Base-by-base conservation (phyloP, 2,113 vertebrate species). In the Cercocebus atys region DNA sequence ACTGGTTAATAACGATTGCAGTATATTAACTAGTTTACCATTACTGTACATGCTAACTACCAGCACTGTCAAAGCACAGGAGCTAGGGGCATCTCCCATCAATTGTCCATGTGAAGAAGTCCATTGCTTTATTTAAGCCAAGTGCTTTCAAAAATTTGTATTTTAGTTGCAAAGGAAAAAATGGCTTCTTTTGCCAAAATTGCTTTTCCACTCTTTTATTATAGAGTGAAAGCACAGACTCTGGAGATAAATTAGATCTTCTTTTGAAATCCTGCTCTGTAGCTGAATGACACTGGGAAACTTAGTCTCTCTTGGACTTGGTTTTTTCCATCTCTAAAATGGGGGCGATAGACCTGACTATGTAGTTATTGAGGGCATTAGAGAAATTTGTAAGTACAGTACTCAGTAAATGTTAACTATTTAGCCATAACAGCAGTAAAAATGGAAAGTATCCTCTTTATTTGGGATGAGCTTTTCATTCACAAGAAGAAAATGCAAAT, bases 271-370 rank as follows among this genome's bases (percentile, higher is more conserved):
- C 25, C 57, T 94, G 27, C n/a, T 16, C 55, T 61, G 11, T 16
- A 66, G 78, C 17, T 38, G 22, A 90, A 85, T 70, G 47, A 90
- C 30, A 55, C 0, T 13, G 6, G 32, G 20, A 4, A 70, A 76
- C 50, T 72, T 27, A 81, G 85, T 52, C 27, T 91, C 30, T 88
- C 64, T 70, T 38, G n/a, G 35, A 1, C n/a, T 85, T 91, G 30
- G 18, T 70, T 43, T 95, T 95, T 90, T 59, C 70, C 4, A 17
- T 40, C 68, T 97, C 82, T 83, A 73, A 93, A 84, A 86, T 43
- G 38, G 59, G 80, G 40, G 84, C 5, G 12, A 82, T 25, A 75
- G 23, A 47, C 22, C 22, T 0, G 0, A 87, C 16, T 47, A 30
- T 2, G 10, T 68, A 40, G 35, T 52, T 70, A 9, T 9, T 73